These are phyloP conservation scores for Perca flavescens DNA, from an alignment of 2,113 vertebrate genomes.

Conservation along the genomic window DNA sequence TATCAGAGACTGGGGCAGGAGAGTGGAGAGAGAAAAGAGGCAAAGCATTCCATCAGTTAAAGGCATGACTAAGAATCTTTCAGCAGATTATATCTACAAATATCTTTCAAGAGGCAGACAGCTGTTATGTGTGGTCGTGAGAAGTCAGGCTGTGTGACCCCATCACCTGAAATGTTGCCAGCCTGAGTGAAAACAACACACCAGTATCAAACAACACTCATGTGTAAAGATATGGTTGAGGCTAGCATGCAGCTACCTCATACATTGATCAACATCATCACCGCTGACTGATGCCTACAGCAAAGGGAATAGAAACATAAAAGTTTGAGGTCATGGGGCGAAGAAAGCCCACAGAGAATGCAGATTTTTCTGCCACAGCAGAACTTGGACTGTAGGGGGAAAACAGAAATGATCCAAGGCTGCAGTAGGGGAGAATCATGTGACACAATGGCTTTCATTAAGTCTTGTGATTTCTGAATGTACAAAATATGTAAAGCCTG, in stretches of 20 bases:
- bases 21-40: constrained; percentile 5
- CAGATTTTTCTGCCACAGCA: constrained; percentile 22
- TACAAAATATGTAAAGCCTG: constrained; percentile 57
- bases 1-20: constrained; percentile 87
- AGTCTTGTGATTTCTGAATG: constrained; percentile 81
- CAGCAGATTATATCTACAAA: constrained; percentile 12
- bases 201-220: constrained; percentile 33
- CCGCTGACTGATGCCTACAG: constrained; percentile 16
- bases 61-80: constrained; percentile 1
- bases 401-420: constrained; percentile 54
- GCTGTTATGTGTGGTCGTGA: constrained; percentile 3
- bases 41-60: constrained; percentile 11
- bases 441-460: constrained; percentile 70
- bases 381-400: constrained; percentile 30
- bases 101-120: neutral
- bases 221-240: constrained; percentile 28
- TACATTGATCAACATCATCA: constrained; percentile 25
- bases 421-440: constrained; percentile 67
- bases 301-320: neutral
- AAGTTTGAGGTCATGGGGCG: constrained; percentile 10
- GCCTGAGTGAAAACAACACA: constrained; percentile 39
- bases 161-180: neutral
- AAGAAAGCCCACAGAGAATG: neutral
- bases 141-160: constrained; percentile 32
- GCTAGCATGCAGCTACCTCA: constrained; percentile 5